Percentiles rank a stretch among this genome's conserved stretches.
These are phyloP conservation scores for Athalia circularis DNA, from an alignment of 2,888 invertebrate genomes.

Conservation along the genomic window DNA sequence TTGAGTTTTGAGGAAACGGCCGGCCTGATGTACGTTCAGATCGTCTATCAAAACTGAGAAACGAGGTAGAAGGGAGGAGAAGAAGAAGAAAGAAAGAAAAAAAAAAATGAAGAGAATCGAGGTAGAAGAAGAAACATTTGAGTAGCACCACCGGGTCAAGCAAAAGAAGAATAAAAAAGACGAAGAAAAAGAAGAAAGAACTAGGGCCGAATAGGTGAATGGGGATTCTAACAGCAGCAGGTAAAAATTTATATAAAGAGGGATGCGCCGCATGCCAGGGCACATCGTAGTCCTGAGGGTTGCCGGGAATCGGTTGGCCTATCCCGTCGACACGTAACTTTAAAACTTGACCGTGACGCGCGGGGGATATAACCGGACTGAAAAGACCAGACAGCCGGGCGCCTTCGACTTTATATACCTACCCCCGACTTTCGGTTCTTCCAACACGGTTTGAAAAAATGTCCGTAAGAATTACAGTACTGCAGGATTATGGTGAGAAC, in stretches of 20 bases:
- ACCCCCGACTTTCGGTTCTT: background rate
- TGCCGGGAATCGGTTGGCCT: too few species aligned
- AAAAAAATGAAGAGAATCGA: background rate
- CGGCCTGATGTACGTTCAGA: background rate
- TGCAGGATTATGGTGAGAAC: too few species aligned
- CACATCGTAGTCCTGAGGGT: background rate
- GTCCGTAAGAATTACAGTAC: too few species aligned
- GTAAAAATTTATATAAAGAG: background rate
- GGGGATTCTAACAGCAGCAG: slow-evolving; percentile 16
- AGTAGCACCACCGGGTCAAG: background rate
- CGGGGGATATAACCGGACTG: slow-evolving; percentile 59
- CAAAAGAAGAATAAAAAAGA: background rate
- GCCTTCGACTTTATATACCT: slow-evolving; percentile 52
- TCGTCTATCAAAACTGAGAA: too few species aligned
- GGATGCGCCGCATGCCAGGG: background rate
- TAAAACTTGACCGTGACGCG: slow-evolving; percentile 25
- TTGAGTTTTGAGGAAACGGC: too few species aligned
- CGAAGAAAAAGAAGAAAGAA: background rate
- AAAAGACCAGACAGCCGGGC: slow-evolving; percentile 70
- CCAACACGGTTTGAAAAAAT: too few species aligned
- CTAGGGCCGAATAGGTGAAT: slow-evolving; percentile 13
- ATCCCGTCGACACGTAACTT: background rate
- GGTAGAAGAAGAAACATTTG: background rate
- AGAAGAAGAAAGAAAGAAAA: background rate
- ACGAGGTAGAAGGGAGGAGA: background rate